A percentile compares a stretch with the other conserved stretches of the same genome.
Conservation (phyloP, 2,797 vertebrate genomes). For the Arrhamphus sclerolepis region DNA sequence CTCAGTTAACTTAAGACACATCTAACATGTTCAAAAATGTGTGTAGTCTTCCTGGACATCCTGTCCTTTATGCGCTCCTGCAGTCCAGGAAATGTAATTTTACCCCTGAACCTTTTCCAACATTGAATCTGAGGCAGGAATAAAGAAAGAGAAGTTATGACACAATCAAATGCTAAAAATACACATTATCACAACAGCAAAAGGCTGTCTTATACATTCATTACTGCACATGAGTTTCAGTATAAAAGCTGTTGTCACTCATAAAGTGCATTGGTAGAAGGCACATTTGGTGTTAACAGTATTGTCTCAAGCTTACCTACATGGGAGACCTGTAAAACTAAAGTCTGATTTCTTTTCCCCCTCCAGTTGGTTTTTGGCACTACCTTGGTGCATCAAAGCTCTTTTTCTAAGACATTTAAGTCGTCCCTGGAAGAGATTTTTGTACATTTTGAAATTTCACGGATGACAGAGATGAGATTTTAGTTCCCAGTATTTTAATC, state of each 20-base stretch:
- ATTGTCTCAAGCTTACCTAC: no score
- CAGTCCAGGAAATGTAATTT: conserved; percentile 63
- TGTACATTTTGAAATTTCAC: conserved; percentile 17
- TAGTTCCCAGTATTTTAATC: background rate
- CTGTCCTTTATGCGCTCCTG: conserved; percentile 28
- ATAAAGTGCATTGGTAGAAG: conserved; percentile 1
- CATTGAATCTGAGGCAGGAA: conserved; percentile 32
- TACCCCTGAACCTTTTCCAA: conserved; percentile 41
- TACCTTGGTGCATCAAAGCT: conserved; percentile 15
- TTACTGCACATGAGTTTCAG: background rate
- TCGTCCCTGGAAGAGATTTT: conserved; percentile 21
- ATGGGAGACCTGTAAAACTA: no score
- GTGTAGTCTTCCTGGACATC: conserved; percentile 36
- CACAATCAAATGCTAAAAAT: conserved; percentile 71
- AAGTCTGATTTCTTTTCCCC: no score
- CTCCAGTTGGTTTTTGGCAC: conserved; percentile 3
- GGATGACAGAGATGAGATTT: conserved; percentile 8
- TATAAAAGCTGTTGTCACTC: no score
- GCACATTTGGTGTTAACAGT: background rate
- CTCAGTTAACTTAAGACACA: conserved; percentile 22
- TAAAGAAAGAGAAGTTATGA: conserved; percentile 44
- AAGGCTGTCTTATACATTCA: background rate
- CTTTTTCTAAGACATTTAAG: conserved; percentile 58
- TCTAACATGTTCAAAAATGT: conserved; percentile 26
- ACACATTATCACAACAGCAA: conserved; percentile 42